Evolutionary conservation across 2,888 invertebrate genomes (phyloP), one percentile per base, ranked within the genome.

Genomic region (Palloptera scutellata): DNA sequence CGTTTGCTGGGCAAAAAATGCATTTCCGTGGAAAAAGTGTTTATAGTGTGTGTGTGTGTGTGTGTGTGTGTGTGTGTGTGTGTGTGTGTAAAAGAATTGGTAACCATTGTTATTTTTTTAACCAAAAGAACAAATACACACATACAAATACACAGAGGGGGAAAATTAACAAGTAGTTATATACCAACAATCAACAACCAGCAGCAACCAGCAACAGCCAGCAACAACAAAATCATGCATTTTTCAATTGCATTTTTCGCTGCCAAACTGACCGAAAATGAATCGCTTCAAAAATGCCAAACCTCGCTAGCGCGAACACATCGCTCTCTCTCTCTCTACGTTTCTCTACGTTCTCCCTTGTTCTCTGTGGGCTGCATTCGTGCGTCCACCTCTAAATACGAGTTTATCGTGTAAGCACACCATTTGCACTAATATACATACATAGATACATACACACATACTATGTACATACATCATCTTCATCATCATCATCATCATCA

Each of bases 191-290:
- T n/a, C n/a, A n/a, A 45, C 1, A 45, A 45, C 13, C 5, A 48
- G 10, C 48, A 48, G 11, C 48, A 48, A 48, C 13, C 30, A 30
- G 6, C 48, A 3, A 48, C 15, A 5, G 11, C 5, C 48, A 48
- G 11, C 10, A 48, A 8, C 48, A 48, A 48, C 48, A 30, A 30
- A 30, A 30, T 30, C 42, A 8, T 19, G 12, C 17, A 45, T 54
- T 60, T 43, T 8, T 61, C 63, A 59, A 63, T 64, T 67, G 52
- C 41, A 52, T 59, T 66, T 67, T 66, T 60, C 61, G 60, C 61
- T 68, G 60, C 64, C 65, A 68, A 70, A 67, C 66, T 69, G 68
- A 66, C 64, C 68, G 61, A 58, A 67, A 66, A 48, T 42, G 58
- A 67, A 67, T 67, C 62, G 53, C 54, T 60, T 54, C 17, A 53